A percentile compares a stretch with the other conserved stretches of the same genome.
phyloP scores from a whole-genome alignment of 2,797 vertebrate species.

The Rachycentron canadum region DNA sequence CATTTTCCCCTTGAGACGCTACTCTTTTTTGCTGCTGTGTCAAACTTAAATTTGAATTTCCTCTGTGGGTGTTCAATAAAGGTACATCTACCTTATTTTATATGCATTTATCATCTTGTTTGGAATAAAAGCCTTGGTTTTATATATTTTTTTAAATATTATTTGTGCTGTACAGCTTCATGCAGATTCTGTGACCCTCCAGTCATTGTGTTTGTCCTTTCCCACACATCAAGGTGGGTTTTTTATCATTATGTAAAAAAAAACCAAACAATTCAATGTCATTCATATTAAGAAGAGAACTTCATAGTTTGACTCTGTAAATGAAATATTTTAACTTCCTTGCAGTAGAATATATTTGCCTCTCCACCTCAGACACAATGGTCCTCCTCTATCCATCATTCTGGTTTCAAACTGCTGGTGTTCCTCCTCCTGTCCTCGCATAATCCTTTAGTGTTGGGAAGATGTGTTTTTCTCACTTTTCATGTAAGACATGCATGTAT shows the following conservation, averaged over 20 bases:
- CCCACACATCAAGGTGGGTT: not conserved
- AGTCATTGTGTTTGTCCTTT: not conserved
- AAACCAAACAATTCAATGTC: not conserved
- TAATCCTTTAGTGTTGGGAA: slow-evolving; percentile 30
- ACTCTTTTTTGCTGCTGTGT: too few relatives aligned
- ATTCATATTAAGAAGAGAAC: not conserved
- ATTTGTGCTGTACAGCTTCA: not conserved
- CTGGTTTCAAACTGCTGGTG: slow-evolving; percentile 2
- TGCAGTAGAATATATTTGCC: not conserved
- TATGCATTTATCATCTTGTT: too few relatives aligned
- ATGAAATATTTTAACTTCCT: not conserved
- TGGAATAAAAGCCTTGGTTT: not conserved
- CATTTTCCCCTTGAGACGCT: too few relatives aligned
- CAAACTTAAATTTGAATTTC: too few relatives aligned
- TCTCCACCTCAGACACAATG: not conserved
- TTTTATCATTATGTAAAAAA: too few relatives aligned
- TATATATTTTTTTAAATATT: too few relatives aligned
- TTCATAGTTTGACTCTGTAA: not conserved
- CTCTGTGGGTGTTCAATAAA: too few relatives aligned
- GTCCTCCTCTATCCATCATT: not conserved
- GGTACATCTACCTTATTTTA: too few relatives aligned
- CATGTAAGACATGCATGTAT: slow-evolving; percentile 18
- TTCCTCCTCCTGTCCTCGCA: not conserved
- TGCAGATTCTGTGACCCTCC: not conserved
- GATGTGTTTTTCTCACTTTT: slow-evolving; percentile 13